Evolutionary conservation across 2,888 invertebrate species (phyloP).

Genomic region (Spodoptera exigua): DNA sequence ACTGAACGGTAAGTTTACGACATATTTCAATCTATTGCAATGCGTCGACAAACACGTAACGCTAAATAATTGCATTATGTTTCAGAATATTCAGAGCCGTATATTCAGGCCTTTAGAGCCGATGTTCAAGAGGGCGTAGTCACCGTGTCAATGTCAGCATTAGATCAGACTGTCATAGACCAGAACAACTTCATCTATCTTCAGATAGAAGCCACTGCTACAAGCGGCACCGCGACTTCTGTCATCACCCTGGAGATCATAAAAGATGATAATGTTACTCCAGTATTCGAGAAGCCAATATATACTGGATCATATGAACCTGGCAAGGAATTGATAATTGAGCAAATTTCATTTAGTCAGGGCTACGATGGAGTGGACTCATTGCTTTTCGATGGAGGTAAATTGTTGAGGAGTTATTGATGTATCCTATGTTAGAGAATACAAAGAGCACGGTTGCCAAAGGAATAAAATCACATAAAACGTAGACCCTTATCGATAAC

Average conservation of each 20-base stretch:
- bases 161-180: constrained; percentile 64
- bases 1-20: constrained; percentile 59
- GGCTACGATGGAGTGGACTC: constrained; percentile 74
- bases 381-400: constrained; percentile 73
- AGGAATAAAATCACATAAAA: no score
- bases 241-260: constrained; percentile 75
- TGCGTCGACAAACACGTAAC: no score
- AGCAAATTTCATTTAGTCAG: constrained; percentile 68
- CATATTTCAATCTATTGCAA: neutral
- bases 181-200: constrained; percentile 71
- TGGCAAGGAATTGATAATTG: constrained; percentile 63
- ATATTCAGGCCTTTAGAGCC: constrained; percentile 66
- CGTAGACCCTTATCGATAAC: no score
- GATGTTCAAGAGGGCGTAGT: constrained; percentile 62
- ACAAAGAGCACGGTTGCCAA: no score
- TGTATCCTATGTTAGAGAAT: no score
- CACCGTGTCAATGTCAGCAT: constrained; percentile 66
- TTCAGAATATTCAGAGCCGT: constrained; percentile 66
- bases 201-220: constrained; percentile 67
- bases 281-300: constrained; percentile 69
- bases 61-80: neutral
- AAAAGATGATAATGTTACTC: constrained; percentile 75
- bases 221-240: constrained; percentile 61
- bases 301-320: constrained; percentile 71
- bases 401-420: constrained; percentile 17